phyloP scores from a whole-genome alignment of 2,797 vertebrate genomes.

The Mormyrops boulengeri region DNA sequence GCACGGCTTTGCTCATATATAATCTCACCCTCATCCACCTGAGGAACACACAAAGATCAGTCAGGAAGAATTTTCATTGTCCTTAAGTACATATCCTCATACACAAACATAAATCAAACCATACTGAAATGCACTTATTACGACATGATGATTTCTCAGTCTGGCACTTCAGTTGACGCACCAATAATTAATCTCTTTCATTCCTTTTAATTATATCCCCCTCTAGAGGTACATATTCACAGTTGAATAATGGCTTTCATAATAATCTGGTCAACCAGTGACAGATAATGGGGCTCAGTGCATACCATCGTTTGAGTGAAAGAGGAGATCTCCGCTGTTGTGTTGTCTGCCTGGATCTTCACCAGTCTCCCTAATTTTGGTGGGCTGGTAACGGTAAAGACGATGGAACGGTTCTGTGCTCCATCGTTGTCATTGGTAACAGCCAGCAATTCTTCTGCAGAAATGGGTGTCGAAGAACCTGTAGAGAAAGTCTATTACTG shows the following conservation, averaged over 20 bases:
- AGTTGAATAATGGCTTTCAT: conserved; percentile 38
- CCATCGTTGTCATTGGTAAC: conserved; percentile 71
- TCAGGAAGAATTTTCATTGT: neutral
- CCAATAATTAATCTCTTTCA: neutral
- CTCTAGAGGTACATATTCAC: conserved; percentile 30
- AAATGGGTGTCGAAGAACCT: conserved; percentile 71
- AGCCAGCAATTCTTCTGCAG: conserved; percentile 63
- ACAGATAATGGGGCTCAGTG: conserved; percentile 23
- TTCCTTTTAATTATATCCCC: conserved; percentile 3
- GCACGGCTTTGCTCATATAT: conserved; percentile 65
- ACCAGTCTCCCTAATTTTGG: conserved; percentile 75
- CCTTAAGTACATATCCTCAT: neutral
- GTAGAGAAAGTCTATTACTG: neutral
- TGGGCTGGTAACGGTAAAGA: conserved; percentile 60
- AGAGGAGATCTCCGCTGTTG: conserved; percentile 59
- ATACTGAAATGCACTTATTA: neutral
- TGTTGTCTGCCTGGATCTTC: conserved; percentile 51
- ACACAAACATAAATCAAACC: neutral
- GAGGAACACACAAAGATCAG: neutral
- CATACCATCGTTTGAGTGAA: conserved; percentile 86
- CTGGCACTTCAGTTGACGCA: neutral
- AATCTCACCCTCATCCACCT: conserved; percentile 73
- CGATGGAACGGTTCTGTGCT: conserved; percentile 65
- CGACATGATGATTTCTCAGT: neutral
- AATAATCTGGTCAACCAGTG: conserved; percentile 29